These are phyloP conservation scores for Saiga tatarica DNA, from an alignment of 2,113 vertebrate genomes.

Conservation along the genomic window DNA sequence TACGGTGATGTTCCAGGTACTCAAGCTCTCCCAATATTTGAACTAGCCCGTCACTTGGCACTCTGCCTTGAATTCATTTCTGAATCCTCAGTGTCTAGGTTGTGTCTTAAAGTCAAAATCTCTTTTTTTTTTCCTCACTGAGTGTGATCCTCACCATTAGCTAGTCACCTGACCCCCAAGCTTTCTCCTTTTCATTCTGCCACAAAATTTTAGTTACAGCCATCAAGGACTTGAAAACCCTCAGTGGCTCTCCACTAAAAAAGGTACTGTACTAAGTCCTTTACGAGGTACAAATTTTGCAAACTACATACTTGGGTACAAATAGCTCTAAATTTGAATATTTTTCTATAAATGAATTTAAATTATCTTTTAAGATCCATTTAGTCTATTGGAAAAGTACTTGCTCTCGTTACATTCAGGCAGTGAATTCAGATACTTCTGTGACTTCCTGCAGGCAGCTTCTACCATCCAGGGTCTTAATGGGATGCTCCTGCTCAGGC, in stretches of 20 bases:
- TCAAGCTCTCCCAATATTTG: not conserved
- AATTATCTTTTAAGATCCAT: not conserved
- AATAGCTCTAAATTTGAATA: not conserved
- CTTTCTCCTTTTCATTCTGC: not conserved
- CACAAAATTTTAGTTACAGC: not conserved
- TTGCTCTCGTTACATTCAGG: not conserved
- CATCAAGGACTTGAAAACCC: not conserved
- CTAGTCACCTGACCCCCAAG: not conserved
- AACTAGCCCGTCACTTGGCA: not conserved
- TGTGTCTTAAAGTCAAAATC: not conserved
- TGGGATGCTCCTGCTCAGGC: fast-evolving
- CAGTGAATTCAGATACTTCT: not conserved
- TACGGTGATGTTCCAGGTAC: not conserved
- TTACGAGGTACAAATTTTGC: not conserved
- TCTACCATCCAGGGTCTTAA: not conserved
- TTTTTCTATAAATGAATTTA: not conserved
- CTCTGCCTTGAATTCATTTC: not conserved
- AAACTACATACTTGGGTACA: not conserved
- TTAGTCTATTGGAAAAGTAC: not conserved
- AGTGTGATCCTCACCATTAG: not conserved
- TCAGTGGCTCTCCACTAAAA: not conserved
- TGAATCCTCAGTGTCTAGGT: not conserved
- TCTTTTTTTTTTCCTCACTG: not conserved
- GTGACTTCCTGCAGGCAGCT: not conserved
- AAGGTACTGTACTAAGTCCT: not conserved